phyloP scores from a whole-genome alignment of 2,797 vertebrate species.

The Pangasius larnaudii region DNA sequence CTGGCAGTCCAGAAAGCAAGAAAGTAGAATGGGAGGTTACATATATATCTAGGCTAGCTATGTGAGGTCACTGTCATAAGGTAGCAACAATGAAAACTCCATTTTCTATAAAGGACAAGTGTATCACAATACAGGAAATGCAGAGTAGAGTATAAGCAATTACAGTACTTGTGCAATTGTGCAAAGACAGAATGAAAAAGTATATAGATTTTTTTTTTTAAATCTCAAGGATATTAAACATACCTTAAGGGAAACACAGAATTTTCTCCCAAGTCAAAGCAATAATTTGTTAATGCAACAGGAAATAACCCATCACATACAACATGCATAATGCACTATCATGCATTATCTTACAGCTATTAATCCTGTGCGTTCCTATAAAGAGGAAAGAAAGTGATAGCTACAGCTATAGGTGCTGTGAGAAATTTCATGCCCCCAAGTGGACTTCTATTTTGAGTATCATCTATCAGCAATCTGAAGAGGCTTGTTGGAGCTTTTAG shows the following conservation, averaged over 20 bases:
- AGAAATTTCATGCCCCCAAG: not conserved
- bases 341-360: not conserved
- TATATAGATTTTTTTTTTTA: not conserved
- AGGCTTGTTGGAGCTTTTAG: slow-evolving; percentile 1
- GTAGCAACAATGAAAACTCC: not conserved
- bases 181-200: not conserved
- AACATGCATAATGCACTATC: not conserved
- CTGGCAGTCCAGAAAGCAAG: not conserved
- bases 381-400: not conserved
- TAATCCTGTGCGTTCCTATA: not conserved
- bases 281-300: not conserved
- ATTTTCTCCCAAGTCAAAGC: not conserved
- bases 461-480: not conserved
- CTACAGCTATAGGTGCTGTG: not conserved
- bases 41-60: not conserved
- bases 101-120: not conserved
- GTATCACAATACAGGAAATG: not conserved
- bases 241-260: not conserved
- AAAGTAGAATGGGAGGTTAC: not conserved
- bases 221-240: not conserved
- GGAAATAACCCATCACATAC: not conserved
- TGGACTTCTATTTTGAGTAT: not conserved
- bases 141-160: not conserved
- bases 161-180: not conserved
- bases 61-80: not conserved